A percentile compares a stretch with the other conserved stretches of the same genome.
Evolutionary conservation across 2,113 vertebrate genomes (phyloP).

Genomic region (Jaculus jaculus): DNA sequence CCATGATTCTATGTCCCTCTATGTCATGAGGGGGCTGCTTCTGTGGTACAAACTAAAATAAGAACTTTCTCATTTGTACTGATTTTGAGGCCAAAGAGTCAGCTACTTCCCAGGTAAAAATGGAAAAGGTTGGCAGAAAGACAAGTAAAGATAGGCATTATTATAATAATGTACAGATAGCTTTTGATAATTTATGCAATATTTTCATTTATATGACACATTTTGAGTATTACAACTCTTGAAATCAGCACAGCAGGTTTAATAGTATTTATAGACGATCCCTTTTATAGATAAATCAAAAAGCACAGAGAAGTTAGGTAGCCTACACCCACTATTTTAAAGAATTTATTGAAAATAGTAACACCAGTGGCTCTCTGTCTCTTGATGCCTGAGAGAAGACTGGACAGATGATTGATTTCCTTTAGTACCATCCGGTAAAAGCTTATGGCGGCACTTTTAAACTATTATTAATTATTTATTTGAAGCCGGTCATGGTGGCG

Average conservation of each 20-base stretch:
- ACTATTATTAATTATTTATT: no score
- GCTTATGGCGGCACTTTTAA: neutral
- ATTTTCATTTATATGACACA: neutral
- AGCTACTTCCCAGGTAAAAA: conserved; percentile 21
- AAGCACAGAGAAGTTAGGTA: conserved; percentile 15
- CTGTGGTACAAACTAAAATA: conserved; percentile 8
- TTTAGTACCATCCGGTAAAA: neutral
- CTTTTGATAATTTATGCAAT: conserved; percentile 6
- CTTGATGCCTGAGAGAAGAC: neutral
- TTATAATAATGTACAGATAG: neutral
- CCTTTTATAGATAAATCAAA: conserved; percentile 20
- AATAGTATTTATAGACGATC: neutral
- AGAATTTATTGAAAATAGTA: conserved; percentile 48
- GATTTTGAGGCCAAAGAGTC: conserved; percentile 44
- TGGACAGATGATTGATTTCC: neutral
- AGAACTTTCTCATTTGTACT: conserved; percentile 53
- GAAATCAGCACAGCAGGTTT: neutral
- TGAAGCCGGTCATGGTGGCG: no score
- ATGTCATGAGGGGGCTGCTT: conserved; percentile 11
- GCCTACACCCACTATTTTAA: neutral
- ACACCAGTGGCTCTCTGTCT: neutral
- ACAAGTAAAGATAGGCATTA: neutral
- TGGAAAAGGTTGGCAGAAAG: neutral
- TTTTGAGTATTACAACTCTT: conserved; percentile 33
- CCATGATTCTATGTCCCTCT: conserved; percentile 25